phyloP scores from a whole-genome alignment of 2,113 vertebrate genomes.

The Hemiprocne comata region DNA sequence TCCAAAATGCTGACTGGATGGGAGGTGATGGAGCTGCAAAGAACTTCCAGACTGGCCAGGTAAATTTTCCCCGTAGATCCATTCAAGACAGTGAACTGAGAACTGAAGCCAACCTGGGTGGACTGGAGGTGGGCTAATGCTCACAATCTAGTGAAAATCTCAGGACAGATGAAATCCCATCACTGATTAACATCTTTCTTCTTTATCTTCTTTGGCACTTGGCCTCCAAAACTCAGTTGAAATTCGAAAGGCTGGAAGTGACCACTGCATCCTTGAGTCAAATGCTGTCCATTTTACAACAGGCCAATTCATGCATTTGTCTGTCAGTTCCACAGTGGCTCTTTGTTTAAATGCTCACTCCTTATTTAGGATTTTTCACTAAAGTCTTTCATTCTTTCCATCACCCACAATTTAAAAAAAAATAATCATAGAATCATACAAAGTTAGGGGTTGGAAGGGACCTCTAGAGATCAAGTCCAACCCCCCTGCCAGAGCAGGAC shows the following conservation, averaged over 20 bases:
- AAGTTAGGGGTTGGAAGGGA: too few relatives aligned
- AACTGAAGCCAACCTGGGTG: background rate
- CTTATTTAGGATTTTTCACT: slow-evolving; percentile 2
- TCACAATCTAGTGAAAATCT: background rate
- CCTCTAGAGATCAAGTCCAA: too few relatives aligned
- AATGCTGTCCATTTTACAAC: background rate
- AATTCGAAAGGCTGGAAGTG: background rate
- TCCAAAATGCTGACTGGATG: accelerated
- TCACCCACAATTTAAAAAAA: background rate
- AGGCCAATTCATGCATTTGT: background rate
- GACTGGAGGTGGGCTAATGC: background rate
- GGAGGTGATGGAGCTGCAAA: background rate
- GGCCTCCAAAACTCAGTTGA: background rate
- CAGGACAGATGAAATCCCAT: background rate
- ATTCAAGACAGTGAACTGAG: background rate
- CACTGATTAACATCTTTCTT: background rate
- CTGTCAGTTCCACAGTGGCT: background rate
- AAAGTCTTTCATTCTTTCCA: background rate
- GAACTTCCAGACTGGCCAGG: background rate
- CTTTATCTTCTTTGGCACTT: background rate
- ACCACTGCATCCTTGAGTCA: background rate
- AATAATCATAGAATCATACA: too few relatives aligned
- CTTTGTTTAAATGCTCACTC: background rate
- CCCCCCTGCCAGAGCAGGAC: too few relatives aligned
- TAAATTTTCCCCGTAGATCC: background rate